Evolutionary conservation across 2,888 invertebrate species (phyloP), one percentile per base, ranked within the genome.

Genomic region (Ormia ochracea): DNA sequence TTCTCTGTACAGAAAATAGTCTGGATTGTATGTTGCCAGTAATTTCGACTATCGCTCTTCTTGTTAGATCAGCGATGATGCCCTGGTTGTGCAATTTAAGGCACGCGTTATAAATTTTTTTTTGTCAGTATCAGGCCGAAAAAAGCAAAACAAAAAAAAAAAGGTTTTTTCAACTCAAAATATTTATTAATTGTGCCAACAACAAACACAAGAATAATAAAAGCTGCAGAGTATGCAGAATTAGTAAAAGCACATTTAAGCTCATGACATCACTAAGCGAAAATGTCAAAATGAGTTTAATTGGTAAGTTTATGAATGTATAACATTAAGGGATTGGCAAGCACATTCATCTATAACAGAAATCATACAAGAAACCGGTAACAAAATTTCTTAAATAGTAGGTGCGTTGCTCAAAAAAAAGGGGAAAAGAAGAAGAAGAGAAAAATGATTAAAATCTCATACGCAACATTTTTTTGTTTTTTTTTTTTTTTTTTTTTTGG

Each of bases 181-280:
- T 26, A 26, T n/a, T 26, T 58, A 45, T 31, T 38, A 23, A 23
- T 38, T 45, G 36, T 23, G 28, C 31, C 9, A 17, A 1, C 31
- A 26, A 26, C 28, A 31, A 31, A n/a, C n/a, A n/a, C n/a, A n/a
- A n/a, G n/a, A n/a, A n/a, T n/a, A n/a, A n/a, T n/a, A n/a, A n/a
- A n/a, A n/a, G n/a, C n/a, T n/a, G n/a, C n/a, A 43, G 6, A 6
- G 19, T 54, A 56, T 56, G 41, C 48, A 21, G 36, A 61, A 69
- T 19, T 41, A 41, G 59, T 17, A 52, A 41, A 41, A 72, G 45
- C 7, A 56, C 21, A 31, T 43, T 66, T 31, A 48, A 66, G 69
- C 41, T 61, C 74, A 82, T 82, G 82, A 82, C 82, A 82, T 82
- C 82, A 82, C 69, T 79, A 50, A 23, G 21, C 59, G 79, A 75